phyloP scores from a whole-genome alignment of 2,888 invertebrate genomes.

The Macrosoma leucophasiata region DNA sequence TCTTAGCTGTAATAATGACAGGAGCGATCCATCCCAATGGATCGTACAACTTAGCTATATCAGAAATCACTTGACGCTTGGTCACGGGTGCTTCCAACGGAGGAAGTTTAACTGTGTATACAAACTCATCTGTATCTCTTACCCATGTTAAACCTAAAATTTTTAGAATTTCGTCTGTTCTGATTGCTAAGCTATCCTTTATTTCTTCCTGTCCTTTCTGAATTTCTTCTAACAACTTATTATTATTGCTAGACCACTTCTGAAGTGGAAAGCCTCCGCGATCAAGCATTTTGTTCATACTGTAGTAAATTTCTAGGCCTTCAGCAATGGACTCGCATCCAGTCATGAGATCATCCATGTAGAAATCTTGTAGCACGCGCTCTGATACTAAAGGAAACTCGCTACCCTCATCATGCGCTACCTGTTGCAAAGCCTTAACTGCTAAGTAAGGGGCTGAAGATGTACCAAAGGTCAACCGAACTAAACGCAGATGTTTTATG shows the following conservation, averaged over 20 bases:
- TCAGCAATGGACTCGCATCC: conserved; percentile 21
- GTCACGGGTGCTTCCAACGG: conserved; percentile 1
- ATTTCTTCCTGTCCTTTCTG: conserved; percentile 29
- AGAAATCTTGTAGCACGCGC: conserved; percentile 11
- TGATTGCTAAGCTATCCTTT: conserved; percentile 3
- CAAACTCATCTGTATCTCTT: conserved; percentile 6
- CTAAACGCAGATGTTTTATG: background rate
- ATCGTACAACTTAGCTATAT: background rate
- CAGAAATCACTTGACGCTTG: conserved; percentile 1
- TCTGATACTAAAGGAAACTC: conserved; percentile 17
- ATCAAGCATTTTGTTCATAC: conserved; percentile 24
- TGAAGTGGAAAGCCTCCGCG: conserved; percentile 31
- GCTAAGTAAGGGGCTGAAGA: conserved; percentile 22
- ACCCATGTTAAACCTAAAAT: conserved; percentile 9
- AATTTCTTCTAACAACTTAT: no score
- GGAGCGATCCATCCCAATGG: conserved; percentile 4
- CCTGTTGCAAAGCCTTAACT: conserved; percentile 15
- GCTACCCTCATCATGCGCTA: conserved; percentile 16
- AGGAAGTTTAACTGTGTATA: conserved; percentile 5
- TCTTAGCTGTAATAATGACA: conserved; percentile 1
- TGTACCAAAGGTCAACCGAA: conserved; percentile 13
- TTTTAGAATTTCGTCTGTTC: conserved; percentile 1
- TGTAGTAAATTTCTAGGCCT: conserved; percentile 18
- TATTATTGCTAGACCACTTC: no score
- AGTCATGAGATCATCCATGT: conserved; percentile 25